Percentiles rank a stretch among this genome's conserved stretches.
Conservation (phyloP, 2,113 vertebrate species). For the Istiophorus platypterus region DNA sequence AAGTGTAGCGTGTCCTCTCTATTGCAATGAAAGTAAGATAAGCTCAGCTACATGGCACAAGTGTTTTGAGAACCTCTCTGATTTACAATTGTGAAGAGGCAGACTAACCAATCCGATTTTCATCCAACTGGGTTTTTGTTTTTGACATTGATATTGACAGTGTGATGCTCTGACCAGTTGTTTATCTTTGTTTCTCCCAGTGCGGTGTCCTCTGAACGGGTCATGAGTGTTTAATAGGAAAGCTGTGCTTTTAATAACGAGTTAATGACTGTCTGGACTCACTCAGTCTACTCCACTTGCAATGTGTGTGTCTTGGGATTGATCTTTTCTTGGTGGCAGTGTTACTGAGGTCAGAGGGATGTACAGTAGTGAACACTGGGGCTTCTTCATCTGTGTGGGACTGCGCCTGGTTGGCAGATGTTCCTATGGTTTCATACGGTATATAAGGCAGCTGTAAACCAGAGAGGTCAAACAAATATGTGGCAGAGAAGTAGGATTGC, state of each 20-base stretch:
- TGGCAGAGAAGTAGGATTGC: conserved; percentile 10
- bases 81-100: conserved; percentile 11
- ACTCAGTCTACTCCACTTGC: neutral
- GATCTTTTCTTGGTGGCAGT: conserved; percentile 16
- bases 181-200: neutral
- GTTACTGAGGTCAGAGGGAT: conserved; percentile 18
- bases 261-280: conserved; percentile 1
- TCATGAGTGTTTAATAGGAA: neutral
- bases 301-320: neutral
- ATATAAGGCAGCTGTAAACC: conserved; percentile 21
- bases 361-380: neutral
- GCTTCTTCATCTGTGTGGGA: conserved; percentile 14
- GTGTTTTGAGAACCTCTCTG: neutral
- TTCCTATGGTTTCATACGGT: neutral
- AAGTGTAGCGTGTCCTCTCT: conserved; percentile 62
- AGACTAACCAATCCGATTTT: neutral
- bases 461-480: conserved; percentile 20
- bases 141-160: neutral
- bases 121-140: conserved; percentile 6
- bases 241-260: conserved; percentile 21
- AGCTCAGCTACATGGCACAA: conserved; percentile 1
- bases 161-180: neutral
- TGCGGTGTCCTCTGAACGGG: conserved; percentile 5
- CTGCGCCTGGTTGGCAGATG: conserved; percentile 16
- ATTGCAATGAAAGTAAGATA: conserved; percentile 46